Conservation (phyloP, 1,140 invertebrate genomes). For the Papilio dardanus region DNA sequence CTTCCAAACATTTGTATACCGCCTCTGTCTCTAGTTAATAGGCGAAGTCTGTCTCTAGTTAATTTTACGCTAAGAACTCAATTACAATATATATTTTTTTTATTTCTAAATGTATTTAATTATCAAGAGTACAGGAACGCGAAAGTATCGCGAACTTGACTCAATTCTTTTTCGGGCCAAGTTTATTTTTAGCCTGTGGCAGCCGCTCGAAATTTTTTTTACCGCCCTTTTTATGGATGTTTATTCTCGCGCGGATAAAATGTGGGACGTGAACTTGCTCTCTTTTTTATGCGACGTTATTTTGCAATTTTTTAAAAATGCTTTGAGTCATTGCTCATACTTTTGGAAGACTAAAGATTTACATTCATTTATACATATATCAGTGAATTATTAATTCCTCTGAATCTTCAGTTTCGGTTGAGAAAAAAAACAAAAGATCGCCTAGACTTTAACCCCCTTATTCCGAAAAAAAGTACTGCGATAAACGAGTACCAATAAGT, state of each 20-base stretch:
- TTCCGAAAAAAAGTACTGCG: too few relatives aligned
- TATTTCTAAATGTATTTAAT: slow-evolving; percentile 22
- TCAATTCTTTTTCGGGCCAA: slow-evolving; percentile 52
- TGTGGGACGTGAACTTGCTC: slow-evolving; percentile 39
- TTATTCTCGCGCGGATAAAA: slow-evolving; percentile 35
- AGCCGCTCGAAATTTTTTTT: slow-evolving; percentile 28
- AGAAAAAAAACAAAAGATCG: too few relatives aligned
- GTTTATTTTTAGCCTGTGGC: slow-evolving; percentile 41
- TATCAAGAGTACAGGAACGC: slow-evolving; percentile 34
- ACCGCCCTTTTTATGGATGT: slow-evolving; percentile 37
- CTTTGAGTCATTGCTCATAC: slow-evolving; percentile 4
- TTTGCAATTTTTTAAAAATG: slow-evolving; percentile 14
- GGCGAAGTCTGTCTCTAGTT: not conserved
- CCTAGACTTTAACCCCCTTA: too few relatives aligned
- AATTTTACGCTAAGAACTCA: not conserved
- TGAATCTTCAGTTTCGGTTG: too few relatives aligned
- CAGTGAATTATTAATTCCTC: too few relatives aligned
- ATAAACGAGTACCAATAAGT: too few relatives aligned
- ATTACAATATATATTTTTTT: not conserved
- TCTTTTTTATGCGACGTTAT: slow-evolving; percentile 37
- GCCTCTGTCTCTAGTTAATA: too few relatives aligned
- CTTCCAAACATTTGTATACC: too few relatives aligned
- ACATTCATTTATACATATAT: too few relatives aligned
- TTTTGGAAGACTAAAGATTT: too few relatives aligned
- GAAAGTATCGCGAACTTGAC: slow-evolving; percentile 64